Conservation (phyloP, 2,797 vertebrate species). For the Momotus momota region DNA sequence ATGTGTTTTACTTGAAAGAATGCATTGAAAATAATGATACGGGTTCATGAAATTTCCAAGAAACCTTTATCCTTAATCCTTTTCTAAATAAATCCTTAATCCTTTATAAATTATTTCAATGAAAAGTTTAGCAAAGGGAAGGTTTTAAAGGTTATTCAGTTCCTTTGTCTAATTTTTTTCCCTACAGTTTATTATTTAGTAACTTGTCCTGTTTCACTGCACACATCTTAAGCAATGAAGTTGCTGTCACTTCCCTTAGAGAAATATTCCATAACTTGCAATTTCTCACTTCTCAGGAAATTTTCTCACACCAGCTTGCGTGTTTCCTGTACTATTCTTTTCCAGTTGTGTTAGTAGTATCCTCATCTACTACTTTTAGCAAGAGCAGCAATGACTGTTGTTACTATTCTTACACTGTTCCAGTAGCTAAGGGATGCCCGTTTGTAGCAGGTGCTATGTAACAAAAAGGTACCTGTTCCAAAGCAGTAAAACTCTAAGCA, state of each 20-base stretch:
- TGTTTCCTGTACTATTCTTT: slow-evolving; percentile 9
- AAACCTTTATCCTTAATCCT: not conserved
- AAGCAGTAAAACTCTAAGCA: not conserved
- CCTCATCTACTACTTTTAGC: not conserved
- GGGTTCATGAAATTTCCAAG: not conserved
- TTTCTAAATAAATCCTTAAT: not conserved
- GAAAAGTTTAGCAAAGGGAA: not conserved
- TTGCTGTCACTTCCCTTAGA: not conserved
- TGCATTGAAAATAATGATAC: not conserved
- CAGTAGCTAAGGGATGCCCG: not conserved
- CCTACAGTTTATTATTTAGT: not conserved
- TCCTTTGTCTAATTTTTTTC: not conserved
- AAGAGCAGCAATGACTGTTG: not conserved
- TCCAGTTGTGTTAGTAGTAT: not conserved
- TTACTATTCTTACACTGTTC: not conserved
- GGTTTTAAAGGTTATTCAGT: not conserved
- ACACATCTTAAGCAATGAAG: not conserved
- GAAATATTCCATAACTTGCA: slow-evolving; percentile 26
- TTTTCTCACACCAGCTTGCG: slow-evolving; percentile 13
- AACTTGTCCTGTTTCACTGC: not conserved
- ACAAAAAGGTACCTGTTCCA: not conserved
- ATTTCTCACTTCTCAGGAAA: slow-evolving; percentile 28
- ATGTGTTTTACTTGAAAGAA: not conserved
- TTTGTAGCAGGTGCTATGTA: not conserved
- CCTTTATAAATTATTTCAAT: not conserved